A percentile compares a stretch with the other conserved stretches of the same genome.
Conservation (phyloP, 2,113 vertebrate species). For the Thryonomys swinderianus region DNA sequence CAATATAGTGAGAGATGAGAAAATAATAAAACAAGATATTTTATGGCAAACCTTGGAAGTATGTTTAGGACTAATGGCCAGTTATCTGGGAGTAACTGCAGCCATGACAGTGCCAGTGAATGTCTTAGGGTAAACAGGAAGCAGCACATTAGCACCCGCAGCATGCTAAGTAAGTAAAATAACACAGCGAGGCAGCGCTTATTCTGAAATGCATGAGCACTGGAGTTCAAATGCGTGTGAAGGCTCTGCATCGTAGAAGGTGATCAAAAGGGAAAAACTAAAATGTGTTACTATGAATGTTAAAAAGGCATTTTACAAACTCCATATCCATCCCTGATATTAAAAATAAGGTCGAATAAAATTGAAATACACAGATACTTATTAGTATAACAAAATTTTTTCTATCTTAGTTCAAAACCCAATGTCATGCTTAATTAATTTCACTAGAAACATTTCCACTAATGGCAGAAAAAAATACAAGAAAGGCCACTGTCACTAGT, state of each 20-base stretch:
- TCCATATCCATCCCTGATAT: too few relatives aligned
- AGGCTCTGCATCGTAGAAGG: fast-evolving
- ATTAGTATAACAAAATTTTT: background rate
- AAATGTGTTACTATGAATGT: background rate
- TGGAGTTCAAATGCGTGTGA: background rate
- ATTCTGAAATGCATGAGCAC: background rate
- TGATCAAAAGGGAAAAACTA: background rate
- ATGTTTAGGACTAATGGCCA: background rate
- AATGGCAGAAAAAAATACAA: background rate
- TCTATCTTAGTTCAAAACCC: conserved; percentile 7
- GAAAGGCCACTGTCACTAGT: background rate
- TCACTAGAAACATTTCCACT: background rate
- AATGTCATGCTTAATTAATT: background rate
- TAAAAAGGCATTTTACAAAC: background rate
- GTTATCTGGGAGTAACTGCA: background rate
- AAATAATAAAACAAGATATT: background rate
- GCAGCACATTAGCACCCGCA: background rate
- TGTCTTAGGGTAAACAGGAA: background rate
- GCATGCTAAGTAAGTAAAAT: background rate
- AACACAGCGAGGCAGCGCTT: fast-evolving
- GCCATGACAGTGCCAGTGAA: background rate
- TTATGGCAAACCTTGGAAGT: background rate
- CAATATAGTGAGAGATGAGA: background rate
- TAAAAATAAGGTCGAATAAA: background rate
- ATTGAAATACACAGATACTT: background rate